Conservation (phyloP, 1,140 invertebrate genomes). For the Neodiprion fabricii region DNA sequence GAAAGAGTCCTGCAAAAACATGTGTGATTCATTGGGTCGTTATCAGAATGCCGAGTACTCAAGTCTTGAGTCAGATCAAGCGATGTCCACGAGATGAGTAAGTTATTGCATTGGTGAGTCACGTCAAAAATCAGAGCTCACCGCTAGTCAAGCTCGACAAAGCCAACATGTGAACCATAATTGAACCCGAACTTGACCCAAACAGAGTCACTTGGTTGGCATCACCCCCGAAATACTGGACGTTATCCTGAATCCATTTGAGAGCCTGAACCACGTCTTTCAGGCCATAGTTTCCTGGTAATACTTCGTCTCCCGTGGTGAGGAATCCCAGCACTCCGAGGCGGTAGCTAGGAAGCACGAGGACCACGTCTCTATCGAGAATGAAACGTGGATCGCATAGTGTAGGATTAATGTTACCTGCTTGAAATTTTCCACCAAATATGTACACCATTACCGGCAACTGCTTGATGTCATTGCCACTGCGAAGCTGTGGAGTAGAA, state of each 20-base stretch:
- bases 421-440: neutral
- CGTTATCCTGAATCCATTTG: constrained; percentile 56
- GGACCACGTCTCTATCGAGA: neutral
- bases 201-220: constrained; percentile 54
- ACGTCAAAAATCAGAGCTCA: neutral
- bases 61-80: neutral
- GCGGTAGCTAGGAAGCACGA: neutral
- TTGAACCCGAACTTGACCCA: constrained; percentile 53
- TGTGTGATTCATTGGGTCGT: neutral
- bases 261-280: constrained; percentile 56
- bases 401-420: neutral
- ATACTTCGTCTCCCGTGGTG: neutral
- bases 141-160: constrained; percentile 41
- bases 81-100: neutral
- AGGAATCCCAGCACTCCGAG: neutral
- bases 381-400: neutral
- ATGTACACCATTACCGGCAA: neutral
- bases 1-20: neutral
- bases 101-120: neutral
- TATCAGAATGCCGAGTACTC: neutral
- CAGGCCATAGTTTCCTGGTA: constrained; percentile 45
- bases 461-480: neutral
- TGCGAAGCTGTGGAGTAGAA: neutral
- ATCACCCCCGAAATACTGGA: constrained; percentile 58
- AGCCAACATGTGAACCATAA: constrained; percentile 39